A percentile compares a stretch with the other conserved stretches of the same genome.
These are phyloP conservation scores for Desmodus rotundus DNA, from an alignment of 2,113 vertebrate genomes.

Conservation along the genomic window DNA sequence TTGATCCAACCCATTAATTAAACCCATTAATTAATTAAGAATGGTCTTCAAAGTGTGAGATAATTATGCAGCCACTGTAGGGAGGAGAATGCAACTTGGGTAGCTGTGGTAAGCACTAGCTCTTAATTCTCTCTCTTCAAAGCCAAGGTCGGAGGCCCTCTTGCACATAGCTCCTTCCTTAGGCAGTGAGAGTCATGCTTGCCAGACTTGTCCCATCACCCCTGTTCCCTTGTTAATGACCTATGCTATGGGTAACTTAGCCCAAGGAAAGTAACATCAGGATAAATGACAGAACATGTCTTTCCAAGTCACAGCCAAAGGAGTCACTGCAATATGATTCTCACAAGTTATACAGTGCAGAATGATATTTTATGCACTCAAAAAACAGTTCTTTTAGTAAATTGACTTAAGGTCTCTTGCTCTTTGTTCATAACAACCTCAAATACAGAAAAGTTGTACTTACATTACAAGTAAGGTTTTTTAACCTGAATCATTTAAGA, in stretches of 20 bases:
- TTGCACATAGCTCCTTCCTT: neutral
- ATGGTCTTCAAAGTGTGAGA: neutral
- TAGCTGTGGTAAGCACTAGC: neutral
- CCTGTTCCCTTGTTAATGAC: neutral
- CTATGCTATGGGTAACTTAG: neutral
- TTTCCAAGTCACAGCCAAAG: slow-evolving; percentile 4
- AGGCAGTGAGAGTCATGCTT: neutral
- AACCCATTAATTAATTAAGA: neutral
- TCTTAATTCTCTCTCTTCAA: neutral
- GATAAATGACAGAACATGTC: neutral
- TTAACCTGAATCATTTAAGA: neutral
- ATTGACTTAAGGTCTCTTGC: neutral
- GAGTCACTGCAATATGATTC: neutral
- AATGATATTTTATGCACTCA: neutral
- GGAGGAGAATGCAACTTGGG: neutral
- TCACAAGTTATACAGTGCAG: neutral
- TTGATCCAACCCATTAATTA: neutral
- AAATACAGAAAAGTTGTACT: slow-evolving; percentile 3
- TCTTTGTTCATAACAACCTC: slow-evolving; percentile 20
- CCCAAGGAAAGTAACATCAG: neutral
- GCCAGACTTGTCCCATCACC: neutral
- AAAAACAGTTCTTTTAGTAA: neutral
- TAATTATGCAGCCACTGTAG: neutral
- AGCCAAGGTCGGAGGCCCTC: neutral
- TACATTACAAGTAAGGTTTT: neutral